Percentiles rank a stretch among this genome's conserved stretches.
These are phyloP conservation scores for Chaetops frenatus DNA, from an alignment of 2,113 vertebrate genomes.

Conservation along the genomic window DNA sequence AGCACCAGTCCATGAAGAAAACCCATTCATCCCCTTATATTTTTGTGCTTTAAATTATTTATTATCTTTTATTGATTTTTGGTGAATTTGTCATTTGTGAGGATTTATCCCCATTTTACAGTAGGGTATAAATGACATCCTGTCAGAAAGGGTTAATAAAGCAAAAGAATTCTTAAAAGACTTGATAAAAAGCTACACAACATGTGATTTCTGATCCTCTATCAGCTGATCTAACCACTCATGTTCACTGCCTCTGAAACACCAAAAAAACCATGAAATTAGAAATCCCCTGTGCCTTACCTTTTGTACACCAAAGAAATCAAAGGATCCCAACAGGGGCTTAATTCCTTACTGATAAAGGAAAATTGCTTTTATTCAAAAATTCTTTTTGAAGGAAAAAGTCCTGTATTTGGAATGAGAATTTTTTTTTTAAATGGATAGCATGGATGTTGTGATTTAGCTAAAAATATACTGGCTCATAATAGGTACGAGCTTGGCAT, in stretches of 20 bases:
- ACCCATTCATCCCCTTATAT: neutral
- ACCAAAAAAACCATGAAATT: conserved; percentile 13
- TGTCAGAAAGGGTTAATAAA: neutral
- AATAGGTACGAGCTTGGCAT: neutral
- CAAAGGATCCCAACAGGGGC: neutral
- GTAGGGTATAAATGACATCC: neutral
- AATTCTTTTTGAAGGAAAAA: neutral
- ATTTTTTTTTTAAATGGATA: neutral
- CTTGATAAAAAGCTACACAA: neutral
- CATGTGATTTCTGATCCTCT: neutral
- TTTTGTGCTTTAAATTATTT: neutral
- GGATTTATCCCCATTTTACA: neutral
- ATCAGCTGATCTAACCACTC: neutral
- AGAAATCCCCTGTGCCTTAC: neutral
- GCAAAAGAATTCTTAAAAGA: neutral
- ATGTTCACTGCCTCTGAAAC: neutral
- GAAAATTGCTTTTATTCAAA: neutral
- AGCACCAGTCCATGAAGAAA: neutral
- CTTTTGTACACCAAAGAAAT: conserved; percentile 3
- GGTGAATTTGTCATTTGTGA: neutral
- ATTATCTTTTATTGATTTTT: neutral
- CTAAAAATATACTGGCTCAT: neutral
- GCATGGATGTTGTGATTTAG: neutral
- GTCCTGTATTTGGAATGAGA: neutral
- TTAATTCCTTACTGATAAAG: conserved; percentile 5